Evolutionary conservation across 2,888 invertebrate genomes (phyloP), one percentile per base, ranked within the genome.

Genomic region (Serripes groenlandicus): DNA sequence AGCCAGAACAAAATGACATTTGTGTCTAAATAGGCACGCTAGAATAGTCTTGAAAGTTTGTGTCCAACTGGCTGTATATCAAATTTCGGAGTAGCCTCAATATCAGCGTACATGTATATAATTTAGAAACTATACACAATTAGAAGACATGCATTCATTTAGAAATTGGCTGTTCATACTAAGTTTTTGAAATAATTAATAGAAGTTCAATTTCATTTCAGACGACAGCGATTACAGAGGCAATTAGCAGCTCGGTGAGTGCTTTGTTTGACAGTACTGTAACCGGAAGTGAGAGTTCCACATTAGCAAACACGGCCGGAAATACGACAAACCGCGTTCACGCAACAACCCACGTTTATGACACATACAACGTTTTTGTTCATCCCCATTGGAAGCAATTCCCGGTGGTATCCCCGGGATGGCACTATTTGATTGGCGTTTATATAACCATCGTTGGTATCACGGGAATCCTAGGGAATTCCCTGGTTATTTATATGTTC

Each of bases 361-460:
- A 91, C 75, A 90, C 90, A 0, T 90, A 87, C 69, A 88, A 87
- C 49, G 79, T 91, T n/a, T 90, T 91, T 60, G 88, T 91, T 70
- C 93, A 93, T 72, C 92, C 93, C 0, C 91, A 92, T 83, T 93
- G 93, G 93, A 82, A 85, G 62, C 85, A 92, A 77, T 93, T 89
- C 70, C 90, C 91, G 21, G 70, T 88, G 5, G 86, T 93, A 28
- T 88, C 93, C 2, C 89, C 88, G 26, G 83, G 78, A 54, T 92
- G 91, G 89, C 92, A 92, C 83, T 93, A 93, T 78, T 60, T 89
- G 11, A 89, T 92, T 37, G 93, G 93, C 5, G 81, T 93, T 58
- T 92, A 89, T 84, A 97, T 98, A 94, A 96, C 96, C 74, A 93
- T 96, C 73, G 96, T 98, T 90, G 93, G 93, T 28, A 85, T 94